Percentiles rank a stretch among this genome's conserved stretches.
These are phyloP conservation scores for Drosophila robusta DNA, from an alignment of 2,888 invertebrate genomes.

Conservation along the genomic window DNA sequence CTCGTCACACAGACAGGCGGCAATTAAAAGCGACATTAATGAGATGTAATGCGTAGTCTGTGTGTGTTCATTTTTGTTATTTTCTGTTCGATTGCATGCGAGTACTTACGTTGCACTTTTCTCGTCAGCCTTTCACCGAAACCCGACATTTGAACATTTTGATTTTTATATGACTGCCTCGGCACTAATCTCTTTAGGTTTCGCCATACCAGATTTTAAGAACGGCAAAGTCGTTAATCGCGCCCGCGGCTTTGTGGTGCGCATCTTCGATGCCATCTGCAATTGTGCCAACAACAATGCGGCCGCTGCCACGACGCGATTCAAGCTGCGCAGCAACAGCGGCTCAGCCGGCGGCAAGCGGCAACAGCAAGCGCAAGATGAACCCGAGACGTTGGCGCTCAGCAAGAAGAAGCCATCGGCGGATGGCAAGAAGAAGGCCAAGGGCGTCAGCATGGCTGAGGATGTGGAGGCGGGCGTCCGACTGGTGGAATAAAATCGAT, in stretches of 20 bases:
- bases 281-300: conserved; percentile 87
- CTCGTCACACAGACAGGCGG: conserved; percentile 2
- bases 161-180: conserved; percentile 17
- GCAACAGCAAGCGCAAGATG: conserved; percentile 59
- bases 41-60: conserved; percentile 23
- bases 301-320: conserved; percentile 86
- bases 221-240: conserved; percentile 87
- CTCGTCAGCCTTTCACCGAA: conserved; percentile 50
- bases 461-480: conserved; percentile 66
- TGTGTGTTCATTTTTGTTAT: conserved; percentile 6
- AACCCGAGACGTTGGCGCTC: conserved; percentile 61
- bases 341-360: conserved; percentile 53
- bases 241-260: conserved; percentile 87
- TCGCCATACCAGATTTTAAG: conserved; percentile 86
- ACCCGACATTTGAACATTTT: conserved; percentile 21
- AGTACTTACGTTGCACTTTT: conserved; percentile 55
- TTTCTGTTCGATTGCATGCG: conserved; percentile 57
- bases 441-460: conserved; percentile 68
- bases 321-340: conserved; percentile 82
- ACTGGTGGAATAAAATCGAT: conserved; percentile 56
- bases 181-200: conserved; percentile 75
- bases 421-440: conserved; percentile 64
- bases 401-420: conserved; percentile 71
- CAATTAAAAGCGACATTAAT: conserved; percentile 51
- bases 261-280: conserved; percentile 88